Evolutionary conservation across 2,797 vertebrate species (phyloP).

Genomic region (Peromyscus melanophrys): DNA sequence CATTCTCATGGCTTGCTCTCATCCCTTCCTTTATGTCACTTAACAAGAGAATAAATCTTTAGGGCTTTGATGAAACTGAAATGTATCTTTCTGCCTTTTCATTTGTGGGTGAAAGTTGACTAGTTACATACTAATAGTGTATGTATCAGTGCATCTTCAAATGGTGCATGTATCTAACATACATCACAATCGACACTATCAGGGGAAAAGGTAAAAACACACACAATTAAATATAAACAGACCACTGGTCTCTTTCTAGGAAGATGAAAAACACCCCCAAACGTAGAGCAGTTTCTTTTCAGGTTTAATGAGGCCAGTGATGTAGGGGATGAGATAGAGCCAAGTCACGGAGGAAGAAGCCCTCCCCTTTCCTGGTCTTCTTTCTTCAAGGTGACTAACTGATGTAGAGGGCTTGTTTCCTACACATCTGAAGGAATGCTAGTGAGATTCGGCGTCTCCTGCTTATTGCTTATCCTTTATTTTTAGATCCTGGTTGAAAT

Average conservation of each 20-base stretch:
- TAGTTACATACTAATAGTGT: not conserved
- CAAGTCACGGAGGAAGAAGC: not conserved
- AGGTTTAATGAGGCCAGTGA: not conserved
- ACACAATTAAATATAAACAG: not conserved
- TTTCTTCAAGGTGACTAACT: not conserved
- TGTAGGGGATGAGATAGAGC: not conserved
- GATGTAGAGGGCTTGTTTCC: not conserved
- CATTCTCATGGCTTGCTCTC: not conserved
- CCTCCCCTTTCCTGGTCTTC: not conserved
- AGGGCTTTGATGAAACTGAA: not conserved
- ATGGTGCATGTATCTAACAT: not conserved
- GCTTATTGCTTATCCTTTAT: slow-evolving; percentile 75
- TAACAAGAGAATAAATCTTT: not conserved
- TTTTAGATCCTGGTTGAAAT: slow-evolving; percentile 77
- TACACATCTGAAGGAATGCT: not conserved
- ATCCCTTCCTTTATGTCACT: not conserved
- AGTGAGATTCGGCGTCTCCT: not conserved
- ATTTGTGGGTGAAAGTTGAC: not conserved
- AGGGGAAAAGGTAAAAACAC: not conserved
- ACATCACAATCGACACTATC: not conserved
- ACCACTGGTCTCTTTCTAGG: not conserved
- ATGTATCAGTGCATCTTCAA: not conserved
- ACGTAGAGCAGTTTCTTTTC: not conserved
- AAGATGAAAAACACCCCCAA: not conserved
- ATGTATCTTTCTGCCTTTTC: not conserved